These are phyloP conservation scores for Diarsia brunnea DNA, from an alignment of 2,888 invertebrate species.

Conservation along the genomic window DNA sequence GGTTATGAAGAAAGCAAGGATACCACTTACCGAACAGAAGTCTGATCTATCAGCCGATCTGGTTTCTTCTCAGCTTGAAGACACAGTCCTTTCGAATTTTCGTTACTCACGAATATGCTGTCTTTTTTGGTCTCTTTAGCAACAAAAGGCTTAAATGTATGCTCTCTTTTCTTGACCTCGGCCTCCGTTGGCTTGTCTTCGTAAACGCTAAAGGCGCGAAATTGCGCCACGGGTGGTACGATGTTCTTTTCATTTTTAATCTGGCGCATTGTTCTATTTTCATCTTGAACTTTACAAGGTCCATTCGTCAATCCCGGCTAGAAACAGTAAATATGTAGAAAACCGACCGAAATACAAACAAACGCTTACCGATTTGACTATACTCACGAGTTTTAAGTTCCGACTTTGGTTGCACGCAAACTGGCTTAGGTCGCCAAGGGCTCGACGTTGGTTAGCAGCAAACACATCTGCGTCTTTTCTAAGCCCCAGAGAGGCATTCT, in stretches of 20 bases:
- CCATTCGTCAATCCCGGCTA: conserved; percentile 87
- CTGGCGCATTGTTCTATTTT: conserved; percentile 85
- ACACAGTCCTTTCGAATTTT: conserved; percentile 82
- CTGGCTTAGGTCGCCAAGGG: conserved; percentile 92
- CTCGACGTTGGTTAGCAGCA: conserved; percentile 91
- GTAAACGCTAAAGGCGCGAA: conserved; percentile 94
- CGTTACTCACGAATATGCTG: conserved; percentile 81
- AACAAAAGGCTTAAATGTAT: conserved; percentile 85
- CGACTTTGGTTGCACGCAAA: conserved; percentile 90
- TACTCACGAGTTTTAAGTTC: conserved; percentile 90
- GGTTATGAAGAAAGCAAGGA: conserved; percentile 7
- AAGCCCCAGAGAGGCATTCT: conserved; percentile 91
- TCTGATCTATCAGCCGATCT: conserved; percentile 80
- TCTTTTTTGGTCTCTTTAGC: conserved; percentile 83
- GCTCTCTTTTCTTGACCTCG: conserved; percentile 85
- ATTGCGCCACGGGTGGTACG: conserved; percentile 92
- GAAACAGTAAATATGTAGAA: conserved; percentile 59
- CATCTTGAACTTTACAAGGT: conserved; percentile 88
- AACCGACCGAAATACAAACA: conserved; percentile 33
- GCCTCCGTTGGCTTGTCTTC: conserved; percentile 91
- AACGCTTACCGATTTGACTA: conserved; percentile 29
- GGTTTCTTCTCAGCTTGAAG: conserved; percentile 80
- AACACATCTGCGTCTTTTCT: conserved; percentile 89
- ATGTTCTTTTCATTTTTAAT: conserved; percentile 89
- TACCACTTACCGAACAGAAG: conserved; percentile 75